Evolutionary conservation across 2,888 invertebrate species (phyloP), one percentile per base, ranked within the genome.

Genomic region (Cheilosia urbana): DNA sequence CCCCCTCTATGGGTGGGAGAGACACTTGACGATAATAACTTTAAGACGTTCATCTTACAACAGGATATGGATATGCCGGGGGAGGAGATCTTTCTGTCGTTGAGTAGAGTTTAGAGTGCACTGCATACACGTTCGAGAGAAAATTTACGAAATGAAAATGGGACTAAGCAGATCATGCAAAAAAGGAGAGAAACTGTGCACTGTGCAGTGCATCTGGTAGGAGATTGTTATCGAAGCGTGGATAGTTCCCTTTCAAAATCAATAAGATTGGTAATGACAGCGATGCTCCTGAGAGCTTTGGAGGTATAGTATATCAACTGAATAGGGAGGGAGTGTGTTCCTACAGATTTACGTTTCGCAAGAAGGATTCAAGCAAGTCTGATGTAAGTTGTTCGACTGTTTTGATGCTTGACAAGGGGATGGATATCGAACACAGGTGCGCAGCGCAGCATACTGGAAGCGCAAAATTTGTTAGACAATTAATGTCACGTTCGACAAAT

Each of bases 21-120:
- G 47, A 55, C 79, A 62, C 80, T 80, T 73, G 73, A 81, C 34
- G 55, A 49, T 80, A 69, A 75, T 75, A 62, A 49, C 60, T 76
- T 63, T 63, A 58, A 69, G 42, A 42, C 47, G 30, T 73, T 53
- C 62, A 40, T 21, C 49, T 49, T 76, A 5, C 37, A 42, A 69
- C 42, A 34, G 21, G 53, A 17, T 21, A 53, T 24, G 30, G 24
- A 71, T 24, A 21, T 19, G 40, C 30, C 7, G 30, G 27, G 69
- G 47, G 27, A 40, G 49, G 45, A 15, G 24, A 24, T 5, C 13
- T 19, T 19, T n/a, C 34, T 27, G 2, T 3, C 1, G 42, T 27
- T 27, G 6, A 42, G 27, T 27, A 19, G n/a, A 60, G 13, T 17
- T 9, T 2, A 15, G 2, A 72, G 60, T 65, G 37, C 47, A 53